Conservation (phyloP, 35 echinoderm and acorn worm genomes). For the Acanthaster planci region DNA sequence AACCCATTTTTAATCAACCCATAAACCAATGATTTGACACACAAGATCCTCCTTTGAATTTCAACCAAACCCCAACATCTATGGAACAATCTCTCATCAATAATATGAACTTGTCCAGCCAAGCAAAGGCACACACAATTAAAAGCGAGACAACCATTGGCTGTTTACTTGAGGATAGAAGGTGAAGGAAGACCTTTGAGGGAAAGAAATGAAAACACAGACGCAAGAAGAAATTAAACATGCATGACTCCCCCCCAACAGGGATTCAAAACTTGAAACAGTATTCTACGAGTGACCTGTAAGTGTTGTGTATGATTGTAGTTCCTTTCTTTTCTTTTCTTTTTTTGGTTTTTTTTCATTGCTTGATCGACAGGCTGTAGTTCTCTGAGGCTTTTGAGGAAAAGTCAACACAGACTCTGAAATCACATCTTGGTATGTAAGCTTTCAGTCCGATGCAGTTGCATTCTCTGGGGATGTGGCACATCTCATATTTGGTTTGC, state of each 20-base stretch:
- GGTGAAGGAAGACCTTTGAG: neutral
- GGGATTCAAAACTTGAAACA: slow-evolving; percentile 7
- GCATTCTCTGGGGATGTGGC: neutral
- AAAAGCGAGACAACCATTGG: too few species aligned
- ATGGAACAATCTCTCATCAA: too few species aligned
- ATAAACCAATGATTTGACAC: too few species aligned
- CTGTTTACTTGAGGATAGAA: too few species aligned
- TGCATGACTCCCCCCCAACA: neutral
- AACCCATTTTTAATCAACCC: too few species aligned
- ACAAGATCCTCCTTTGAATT: too few species aligned
- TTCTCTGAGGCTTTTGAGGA: neutral
- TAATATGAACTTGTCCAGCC: too few species aligned
- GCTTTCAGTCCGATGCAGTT: slow-evolving; percentile 9
- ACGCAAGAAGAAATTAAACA: neutral
- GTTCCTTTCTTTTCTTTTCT: too few species aligned
- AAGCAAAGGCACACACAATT: too few species aligned
- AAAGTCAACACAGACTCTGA: slow-evolving; percentile 11
- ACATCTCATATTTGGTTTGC: slow-evolving; percentile 23
- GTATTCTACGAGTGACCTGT: neutral
- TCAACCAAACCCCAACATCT: too few species aligned
- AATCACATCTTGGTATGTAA: slow-evolving; percentile 7
- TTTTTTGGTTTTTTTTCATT: neutral
- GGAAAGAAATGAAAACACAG: neutral
- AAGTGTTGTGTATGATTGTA: neutral
- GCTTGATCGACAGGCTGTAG: neutral